Evolutionary conservation across 2,797 vertebrate species (phyloP), one percentile per base, ranked within the genome.

Genomic region (Pseudochaenichthys georgianus): DNA sequence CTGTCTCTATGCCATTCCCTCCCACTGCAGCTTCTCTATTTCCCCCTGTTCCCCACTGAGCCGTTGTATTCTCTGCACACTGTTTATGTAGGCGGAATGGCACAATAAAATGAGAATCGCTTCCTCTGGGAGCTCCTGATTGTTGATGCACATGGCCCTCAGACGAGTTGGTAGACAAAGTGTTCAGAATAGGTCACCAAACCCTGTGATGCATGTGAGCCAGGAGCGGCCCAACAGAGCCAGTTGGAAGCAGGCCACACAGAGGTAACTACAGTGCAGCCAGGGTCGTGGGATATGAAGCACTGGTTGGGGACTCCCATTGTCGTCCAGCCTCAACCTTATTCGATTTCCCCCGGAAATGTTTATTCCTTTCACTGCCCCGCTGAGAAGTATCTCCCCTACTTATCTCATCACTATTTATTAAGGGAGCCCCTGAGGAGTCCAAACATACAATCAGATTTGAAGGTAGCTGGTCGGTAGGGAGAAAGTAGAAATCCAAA

Each of bases 321-420:
- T 81, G 82, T 87, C 73, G 13, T 79, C 75, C 81, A 73, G 75
- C 61, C 82, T 73, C 52, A 16, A 63, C 75, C 72, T 92, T 93
- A 92, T 94, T 92, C 83, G 76, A 93, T 94, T 94, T 92, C 72
- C 78, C 81, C 73, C 21, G 64, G 75, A 92, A 90, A 88, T 91
- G 75, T 94, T 94, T 93, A 90, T 93, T 91, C 85, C 78, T 78
- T 79, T 80, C 76, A 69, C 66, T 71, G 66, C 77, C 78, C 87
- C 64, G 23, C 89, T 81, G 89, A 93, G 89, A 88, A 87, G 81
- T 47, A 77, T 78, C 78, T 84, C 83, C 81, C 79, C 82, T 83
- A 88, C 84, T 92, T 93, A 93, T 91, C 87, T 92, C 89, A 90
- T 93, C 83, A 90, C 93, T 92, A 93, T 93, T 88, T 92, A 94